phyloP scores from a whole-genome alignment of 2,113 vertebrate genomes.

The Riparia riparia region DNA sequence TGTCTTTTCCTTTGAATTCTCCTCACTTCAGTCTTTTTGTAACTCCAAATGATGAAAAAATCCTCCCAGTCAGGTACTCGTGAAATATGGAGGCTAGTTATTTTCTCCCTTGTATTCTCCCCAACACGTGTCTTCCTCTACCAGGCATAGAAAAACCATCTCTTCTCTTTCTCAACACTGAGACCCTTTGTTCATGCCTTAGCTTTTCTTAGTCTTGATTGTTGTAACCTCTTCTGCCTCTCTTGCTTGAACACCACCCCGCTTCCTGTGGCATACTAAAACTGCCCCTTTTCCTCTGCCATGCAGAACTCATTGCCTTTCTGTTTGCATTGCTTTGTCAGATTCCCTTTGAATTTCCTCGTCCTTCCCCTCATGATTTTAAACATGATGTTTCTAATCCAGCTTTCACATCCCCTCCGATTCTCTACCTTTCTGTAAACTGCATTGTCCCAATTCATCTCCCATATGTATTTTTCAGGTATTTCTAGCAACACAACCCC shows the following conservation, averaged over 20 bases:
- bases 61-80: not conserved
- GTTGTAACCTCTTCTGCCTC: not conserved
- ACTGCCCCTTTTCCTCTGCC: not conserved
- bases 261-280: not conserved
- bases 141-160: not conserved
- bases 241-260: not conserved
- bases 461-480: not conserved
- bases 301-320: not conserved
- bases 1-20: constrained; percentile 26
- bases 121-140: not conserved
- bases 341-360: not conserved
- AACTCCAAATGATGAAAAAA: constrained; percentile 16
- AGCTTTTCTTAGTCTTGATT: not conserved
- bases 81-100: not conserved
- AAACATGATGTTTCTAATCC: not conserved
- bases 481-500: not conserved
- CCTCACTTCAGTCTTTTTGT: not conserved
- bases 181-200: not conserved
- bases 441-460: not conserved
- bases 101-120: not conserved
- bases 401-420: not conserved
- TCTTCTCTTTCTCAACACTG: not conserved
- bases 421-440: not conserved
- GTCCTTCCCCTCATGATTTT: not conserved
- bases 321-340: not conserved